Base-by-base conservation (phyloP, 2,797 vertebrate genomes). In the Sebastes melanostomus region DNA sequence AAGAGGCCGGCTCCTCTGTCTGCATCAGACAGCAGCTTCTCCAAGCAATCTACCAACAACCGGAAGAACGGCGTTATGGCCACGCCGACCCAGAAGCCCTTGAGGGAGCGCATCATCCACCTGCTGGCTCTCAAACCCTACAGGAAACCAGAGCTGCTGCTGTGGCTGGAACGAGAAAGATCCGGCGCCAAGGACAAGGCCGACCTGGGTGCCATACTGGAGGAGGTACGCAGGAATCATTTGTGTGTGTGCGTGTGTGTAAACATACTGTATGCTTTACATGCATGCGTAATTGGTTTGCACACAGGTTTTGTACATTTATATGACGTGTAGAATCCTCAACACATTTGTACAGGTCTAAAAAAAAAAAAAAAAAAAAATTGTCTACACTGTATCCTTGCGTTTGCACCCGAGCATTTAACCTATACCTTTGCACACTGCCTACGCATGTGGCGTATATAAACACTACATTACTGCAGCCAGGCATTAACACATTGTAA, bases 61-160 rank as follows among this genome's bases (percentile, higher is more conserved):
- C 88, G 91, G 77, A 95, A 92, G 83, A 92, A 71, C n/a, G 36
- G 90, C 63, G 5, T 52, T 1, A 27, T 65, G n/a, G 20, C 77
- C 60, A 27, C 80, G 1, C 72, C 72, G 66, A 79, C 77, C 82
- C 94, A 89, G 75, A 94, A 92, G 78, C 86, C 94, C 12, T 88
- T 97, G 56, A 93, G 87, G 70, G 96, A 96, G 12, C 94, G 94
- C 50, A 83, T 95, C 75, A 90, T 95, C 83, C 96, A 97, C 86
- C 89, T 95, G 67, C 86, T 94, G 72, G 95, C 95, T 66, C 91
- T 94, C 58, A 95, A 93, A 83, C 88, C 96, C 0, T 95, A 93
- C 89, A 89, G 86, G 83, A 96, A 96, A 87, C 95, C 95, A 1
- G 92, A 96, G 86, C 92, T 96, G 38, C 92, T 96, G 76, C 90